A percentile compares a stretch with the other conserved stretches of the same genome.
Conservation (phyloP, 1,140 invertebrate genomes). For the Drosophila seguyi region DNA sequence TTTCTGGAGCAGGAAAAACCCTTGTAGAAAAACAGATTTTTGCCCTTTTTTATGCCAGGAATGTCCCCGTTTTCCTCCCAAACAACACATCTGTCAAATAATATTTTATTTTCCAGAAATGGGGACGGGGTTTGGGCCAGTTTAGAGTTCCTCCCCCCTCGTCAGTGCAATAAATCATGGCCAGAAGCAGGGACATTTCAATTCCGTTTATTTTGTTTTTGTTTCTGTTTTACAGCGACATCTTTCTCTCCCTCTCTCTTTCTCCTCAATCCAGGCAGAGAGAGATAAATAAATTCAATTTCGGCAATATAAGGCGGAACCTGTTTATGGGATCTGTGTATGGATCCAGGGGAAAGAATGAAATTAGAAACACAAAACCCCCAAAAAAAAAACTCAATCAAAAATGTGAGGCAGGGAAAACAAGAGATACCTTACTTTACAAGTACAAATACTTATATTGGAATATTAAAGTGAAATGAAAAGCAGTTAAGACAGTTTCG, state of each 20-base stretch:
- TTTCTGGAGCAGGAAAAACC: not conserved
- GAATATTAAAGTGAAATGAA: no score
- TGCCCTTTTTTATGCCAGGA: not conserved
- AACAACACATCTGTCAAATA: conserved; percentile 44
- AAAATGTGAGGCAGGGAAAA: not conserved
- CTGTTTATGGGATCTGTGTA: not conserved
- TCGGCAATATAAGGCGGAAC: conserved; percentile 14
- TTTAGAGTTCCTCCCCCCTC: conserved; percentile 19
- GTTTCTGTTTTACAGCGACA: not conserved
- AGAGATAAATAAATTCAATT: conserved; percentile 44
- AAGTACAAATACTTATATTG: not conserved
- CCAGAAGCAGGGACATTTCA: conserved; percentile 41
- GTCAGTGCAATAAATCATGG: conserved; percentile 42
- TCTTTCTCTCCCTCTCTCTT: no score
- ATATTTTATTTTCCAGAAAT: conserved; percentile 36
- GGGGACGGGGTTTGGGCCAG: conserved; percentile 3
- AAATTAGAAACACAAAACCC: conserved; percentile 28
- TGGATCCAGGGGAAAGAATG: not conserved
- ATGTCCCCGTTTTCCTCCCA: not conserved
- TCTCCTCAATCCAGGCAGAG: no score
- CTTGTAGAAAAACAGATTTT: conserved; percentile 3
- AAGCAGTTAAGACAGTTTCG: not conserved
- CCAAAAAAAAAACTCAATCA: conserved; percentile 22
- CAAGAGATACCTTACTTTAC: not conserved
- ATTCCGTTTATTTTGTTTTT: conserved; percentile 37